A percentile compares a stretch with the other conserved stretches of the same genome.
Conservation (phyloP, 2,888 invertebrate species). For the Perdita meconis region DNA sequence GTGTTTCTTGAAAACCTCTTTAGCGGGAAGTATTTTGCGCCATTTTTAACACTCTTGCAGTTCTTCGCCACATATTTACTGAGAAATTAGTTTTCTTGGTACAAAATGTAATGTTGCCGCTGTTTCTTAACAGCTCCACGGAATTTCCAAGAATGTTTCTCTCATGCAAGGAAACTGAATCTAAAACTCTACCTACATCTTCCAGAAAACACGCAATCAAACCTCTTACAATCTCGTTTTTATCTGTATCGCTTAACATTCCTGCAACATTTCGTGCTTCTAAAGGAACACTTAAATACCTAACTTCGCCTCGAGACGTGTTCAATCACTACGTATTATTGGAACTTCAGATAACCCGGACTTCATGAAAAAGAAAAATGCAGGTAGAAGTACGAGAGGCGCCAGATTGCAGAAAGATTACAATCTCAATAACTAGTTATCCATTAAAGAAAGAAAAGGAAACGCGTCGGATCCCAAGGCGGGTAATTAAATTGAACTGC, state of each 20-base stretch:
- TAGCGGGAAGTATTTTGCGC: no score
- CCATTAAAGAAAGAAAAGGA: not conserved
- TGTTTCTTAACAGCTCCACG: no score
- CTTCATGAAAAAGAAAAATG: slow-evolving; percentile 3
- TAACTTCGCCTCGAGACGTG: not conserved
- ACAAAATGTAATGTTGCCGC: no score
- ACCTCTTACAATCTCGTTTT: no score
- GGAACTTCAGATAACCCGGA: not conserved
- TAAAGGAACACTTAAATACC: not conserved
- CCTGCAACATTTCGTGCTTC: not conserved
- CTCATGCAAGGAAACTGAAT: no score
- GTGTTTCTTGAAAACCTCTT: no score
- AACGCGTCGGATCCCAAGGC: slow-evolving; percentile 4
- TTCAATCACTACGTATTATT: not conserved
- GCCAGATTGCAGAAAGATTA: not conserved
- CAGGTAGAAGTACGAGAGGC: not conserved
- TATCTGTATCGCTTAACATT: not conserved
- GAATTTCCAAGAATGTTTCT: no score
- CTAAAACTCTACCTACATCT: no score
- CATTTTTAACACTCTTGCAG: no score
- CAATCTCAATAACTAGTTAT: slow-evolving; percentile 3
- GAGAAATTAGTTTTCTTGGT: no score
- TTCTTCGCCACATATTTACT: no score
- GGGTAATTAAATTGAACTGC: slow-evolving; percentile 29
- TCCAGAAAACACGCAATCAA: no score